These are phyloP conservation scores for Circaetus cinerascens DNA, from an alignment of 2,113 vertebrate species.

Conservation along the genomic window DNA sequence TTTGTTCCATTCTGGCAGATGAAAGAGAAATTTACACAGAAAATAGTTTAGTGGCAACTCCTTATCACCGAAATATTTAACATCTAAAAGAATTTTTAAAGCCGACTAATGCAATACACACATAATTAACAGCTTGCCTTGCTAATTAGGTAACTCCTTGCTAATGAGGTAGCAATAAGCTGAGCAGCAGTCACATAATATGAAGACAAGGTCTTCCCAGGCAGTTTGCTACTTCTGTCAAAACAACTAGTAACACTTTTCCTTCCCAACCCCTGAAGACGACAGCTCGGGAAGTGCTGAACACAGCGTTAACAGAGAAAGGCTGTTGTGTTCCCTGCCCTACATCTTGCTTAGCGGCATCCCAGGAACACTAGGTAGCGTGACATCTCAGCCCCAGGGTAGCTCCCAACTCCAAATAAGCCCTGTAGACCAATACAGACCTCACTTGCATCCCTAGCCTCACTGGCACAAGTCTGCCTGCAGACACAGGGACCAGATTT, in stretches of 20 bases:
- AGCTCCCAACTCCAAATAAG: not conserved
- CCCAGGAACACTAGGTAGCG: not conserved
- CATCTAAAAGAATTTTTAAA: slow-evolving; percentile 16
- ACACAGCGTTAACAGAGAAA: not conserved
- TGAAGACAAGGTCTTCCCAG: not conserved
- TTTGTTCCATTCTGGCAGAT: not conserved
- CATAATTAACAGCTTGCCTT: slow-evolving; percentile 50
- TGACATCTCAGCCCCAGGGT: not conserved
- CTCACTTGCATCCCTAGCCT: accelerated
- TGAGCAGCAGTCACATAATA: not conserved
- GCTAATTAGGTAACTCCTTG: slow-evolving; percentile 46
- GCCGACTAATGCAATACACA: not conserved
- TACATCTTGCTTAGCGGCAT: accelerated
- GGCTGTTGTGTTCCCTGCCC: not conserved
- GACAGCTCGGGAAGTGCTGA: not conserved
- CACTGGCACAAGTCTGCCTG: not conserved
- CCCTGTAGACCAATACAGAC: accelerated
- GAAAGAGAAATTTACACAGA: not conserved
- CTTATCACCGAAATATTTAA: not conserved
- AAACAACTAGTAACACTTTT: not conserved
- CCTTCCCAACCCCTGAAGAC: not conserved
- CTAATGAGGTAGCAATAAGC: slow-evolving; percentile 55
- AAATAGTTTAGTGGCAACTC: not conserved
- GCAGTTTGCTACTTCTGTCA: not conserved
- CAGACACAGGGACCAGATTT: accelerated